These are phyloP conservation scores for Macroramphosus scolopax DNA, from an alignment of 2,797 vertebrate species.

Conservation along the genomic window DNA sequence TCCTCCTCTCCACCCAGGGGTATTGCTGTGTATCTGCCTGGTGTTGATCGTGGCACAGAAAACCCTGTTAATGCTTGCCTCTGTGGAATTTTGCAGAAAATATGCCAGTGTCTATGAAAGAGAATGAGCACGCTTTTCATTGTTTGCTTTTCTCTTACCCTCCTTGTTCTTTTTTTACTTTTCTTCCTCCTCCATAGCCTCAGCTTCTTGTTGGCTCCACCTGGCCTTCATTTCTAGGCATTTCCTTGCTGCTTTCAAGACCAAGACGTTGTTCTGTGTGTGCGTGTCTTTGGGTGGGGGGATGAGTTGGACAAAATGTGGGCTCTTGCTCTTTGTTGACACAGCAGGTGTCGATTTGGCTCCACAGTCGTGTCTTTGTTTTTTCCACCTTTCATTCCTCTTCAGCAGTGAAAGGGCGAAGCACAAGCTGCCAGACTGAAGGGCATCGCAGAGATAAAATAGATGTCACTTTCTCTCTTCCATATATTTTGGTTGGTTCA, in stretches of 20 bases:
- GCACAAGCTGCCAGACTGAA: slow-evolving; percentile 52
- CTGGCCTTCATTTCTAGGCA: slow-evolving; percentile 59
- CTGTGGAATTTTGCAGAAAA: slow-evolving; percentile 50
- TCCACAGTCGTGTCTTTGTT: slow-evolving; percentile 70
- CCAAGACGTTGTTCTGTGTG: slow-evolving; percentile 11
- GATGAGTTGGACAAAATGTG: slow-evolving; percentile 10
- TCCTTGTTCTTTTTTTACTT: slow-evolving; percentile 12
- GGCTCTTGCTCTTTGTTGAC: slow-evolving; percentile 59
- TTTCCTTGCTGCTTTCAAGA: slow-evolving; percentile 45
- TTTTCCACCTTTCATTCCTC: slow-evolving; percentile 53
- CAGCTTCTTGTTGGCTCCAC: slow-evolving; percentile 38
- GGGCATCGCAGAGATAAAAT: slow-evolving; percentile 53
- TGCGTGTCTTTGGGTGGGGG: slow-evolving; percentile 2
- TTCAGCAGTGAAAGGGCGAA: slow-evolving; percentile 52
- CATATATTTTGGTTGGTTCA: slow-evolving; percentile 37
- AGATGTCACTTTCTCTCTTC: slow-evolving; percentile 24
- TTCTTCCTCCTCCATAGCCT: slow-evolving; percentile 12
- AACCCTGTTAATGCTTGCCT: slow-evolving; percentile 47
- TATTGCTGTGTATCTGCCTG: slow-evolving; percentile 44
- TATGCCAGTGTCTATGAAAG: slow-evolving; percentile 32
- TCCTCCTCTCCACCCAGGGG: slow-evolving; percentile 40
- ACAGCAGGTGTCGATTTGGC: slow-evolving; percentile 74
- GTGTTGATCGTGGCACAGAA: slow-evolving; percentile 52
- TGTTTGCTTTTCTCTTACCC: slow-evolving; percentile 35
- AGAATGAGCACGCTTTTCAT: slow-evolving; percentile 56